Percentiles rank a stretch among this genome's conserved stretches.
Conservation (phyloP, 2,888 invertebrate species). For the Philereme vetulata region DNA sequence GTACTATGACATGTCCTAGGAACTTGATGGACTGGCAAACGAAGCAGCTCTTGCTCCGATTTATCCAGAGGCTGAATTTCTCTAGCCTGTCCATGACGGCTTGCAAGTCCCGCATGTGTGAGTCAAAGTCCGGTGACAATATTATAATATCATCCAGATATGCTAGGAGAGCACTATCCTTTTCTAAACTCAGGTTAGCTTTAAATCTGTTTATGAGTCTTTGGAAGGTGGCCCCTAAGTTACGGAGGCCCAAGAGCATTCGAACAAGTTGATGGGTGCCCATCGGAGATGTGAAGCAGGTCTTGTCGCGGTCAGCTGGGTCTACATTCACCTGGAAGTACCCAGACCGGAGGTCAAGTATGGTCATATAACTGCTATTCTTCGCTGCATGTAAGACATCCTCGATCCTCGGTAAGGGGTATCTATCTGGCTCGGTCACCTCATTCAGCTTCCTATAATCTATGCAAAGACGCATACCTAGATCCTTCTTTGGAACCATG, state of each 20-base stretch:
- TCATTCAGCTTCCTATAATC: slow-evolving; percentile 4
- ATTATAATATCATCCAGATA: slow-evolving; percentile 50
- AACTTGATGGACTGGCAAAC: slow-evolving; percentile 43
- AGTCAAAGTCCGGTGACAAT: slow-evolving; percentile 39
- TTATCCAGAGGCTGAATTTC: slow-evolving; percentile 39
- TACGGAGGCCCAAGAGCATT: slow-evolving; percentile 3
- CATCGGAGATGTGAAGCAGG: slow-evolving; percentile 3
- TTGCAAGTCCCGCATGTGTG: slow-evolving; percentile 44
- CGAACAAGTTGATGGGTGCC: not conserved
- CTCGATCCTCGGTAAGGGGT: slow-evolving; percentile 10
- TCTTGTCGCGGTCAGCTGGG: slow-evolving; percentile 3
- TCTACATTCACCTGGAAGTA: slow-evolving; percentile 6
- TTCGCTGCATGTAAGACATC: slow-evolving; percentile 11
- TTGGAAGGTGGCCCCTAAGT: slow-evolving; percentile 14
- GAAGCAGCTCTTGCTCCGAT: slow-evolving; percentile 44
- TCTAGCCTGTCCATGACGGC: slow-evolving; percentile 39
- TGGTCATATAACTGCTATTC: slow-evolving; percentile 25
- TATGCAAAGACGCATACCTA: slow-evolving; percentile 1
- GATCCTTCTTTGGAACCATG: slow-evolving; percentile 27
- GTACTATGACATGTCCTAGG: slow-evolving; percentile 46
- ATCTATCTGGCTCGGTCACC: too few relatives aligned
- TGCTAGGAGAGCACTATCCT: slow-evolving; percentile 15
- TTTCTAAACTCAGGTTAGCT: not conserved
- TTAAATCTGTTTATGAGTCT: slow-evolving; percentile 8
- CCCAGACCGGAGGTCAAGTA: slow-evolving; percentile 1